Evolutionary conservation across 2,797 vertebrate genomes (phyloP).

Genomic region (Labeo calbasu): DNA sequence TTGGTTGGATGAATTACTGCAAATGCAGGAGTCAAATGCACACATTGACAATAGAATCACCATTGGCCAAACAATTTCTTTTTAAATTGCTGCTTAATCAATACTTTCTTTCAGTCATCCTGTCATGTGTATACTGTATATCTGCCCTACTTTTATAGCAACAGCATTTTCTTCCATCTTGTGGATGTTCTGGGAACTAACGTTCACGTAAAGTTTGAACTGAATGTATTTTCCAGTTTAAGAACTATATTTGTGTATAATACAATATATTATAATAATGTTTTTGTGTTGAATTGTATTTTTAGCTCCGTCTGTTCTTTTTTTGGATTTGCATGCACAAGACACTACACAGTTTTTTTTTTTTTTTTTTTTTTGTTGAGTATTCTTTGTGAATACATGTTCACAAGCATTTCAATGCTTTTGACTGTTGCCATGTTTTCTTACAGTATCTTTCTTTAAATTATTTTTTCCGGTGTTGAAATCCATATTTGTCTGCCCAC

Average conservation of each 20-base stretch:
- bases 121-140: background rate
- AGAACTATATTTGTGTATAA: background rate
- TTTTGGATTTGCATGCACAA: too few relatives aligned
- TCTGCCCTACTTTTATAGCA: background rate
- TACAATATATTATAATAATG: background rate
- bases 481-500: background rate
- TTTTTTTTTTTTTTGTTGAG: background rate
- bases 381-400: background rate
- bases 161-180: background rate
- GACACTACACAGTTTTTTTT: too few relatives aligned
- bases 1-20: conserved; percentile 1
- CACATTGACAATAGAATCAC: background rate
- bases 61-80: background rate
- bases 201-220: background rate
- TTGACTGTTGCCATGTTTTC: background rate
- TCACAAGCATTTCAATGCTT: too few relatives aligned
- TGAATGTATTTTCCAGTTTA: background rate
- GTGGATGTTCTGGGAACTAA: background rate
- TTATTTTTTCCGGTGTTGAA: background rate
- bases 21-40: background rate
- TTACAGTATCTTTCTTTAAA: background rate
- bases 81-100: background rate
- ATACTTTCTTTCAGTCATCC: background rate
- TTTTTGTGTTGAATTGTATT: background rate
- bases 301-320: background rate